Base-by-base conservation (phyloP, 1,140 invertebrate genomes). In the Bombus waltoni region DNA sequence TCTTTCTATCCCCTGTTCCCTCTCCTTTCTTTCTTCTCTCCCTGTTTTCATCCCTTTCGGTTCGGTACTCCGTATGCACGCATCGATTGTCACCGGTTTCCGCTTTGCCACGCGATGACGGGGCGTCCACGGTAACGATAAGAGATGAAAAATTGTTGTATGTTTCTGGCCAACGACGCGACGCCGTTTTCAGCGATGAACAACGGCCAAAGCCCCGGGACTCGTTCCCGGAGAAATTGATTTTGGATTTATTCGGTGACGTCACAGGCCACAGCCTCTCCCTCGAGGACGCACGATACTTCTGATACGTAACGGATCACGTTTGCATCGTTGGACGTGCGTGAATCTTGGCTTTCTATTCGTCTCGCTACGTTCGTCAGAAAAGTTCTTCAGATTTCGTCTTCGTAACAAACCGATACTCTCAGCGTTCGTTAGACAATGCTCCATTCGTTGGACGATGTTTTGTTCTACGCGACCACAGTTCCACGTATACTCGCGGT, bases 241-340 rank as follows among this genome's bases (percentile, higher is more conserved):
- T 90, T 90, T 87, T 79, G 81, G 78, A 85, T 81, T 87, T 87
- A 89, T 89, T 87, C 78, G 68, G 42, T 84, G 85, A 83, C 80
- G 75, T 85, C 59, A 47, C n/a, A 35, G 68, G 59, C 62, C 74
- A 59, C 32, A 77, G 77, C 28, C 40, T 85, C 78, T 38, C 47
- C 73, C 83, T 32, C 35, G 53, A 65, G 57, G 53, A 78, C 78
- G 70, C 75, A 88, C 71, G 87, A 89, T 81, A 85, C 83, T 81
- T 59, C 59, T 13, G 32, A 22, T 44, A 35, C 15, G 77, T 74
- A 83, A 77, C 88, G 70, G 59, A 85, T 81, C 65, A 32, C 15
- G 65, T 32, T 66, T 32, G 25, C 32, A 66, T 66, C 32, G 59
- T 62, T 62, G 59, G 28, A 62, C 59, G 9, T n/a, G 59, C 59